Base-by-base conservation (phyloP, 2,113 vertebrate species). In the Archocentrus centrarchus region DNA sequence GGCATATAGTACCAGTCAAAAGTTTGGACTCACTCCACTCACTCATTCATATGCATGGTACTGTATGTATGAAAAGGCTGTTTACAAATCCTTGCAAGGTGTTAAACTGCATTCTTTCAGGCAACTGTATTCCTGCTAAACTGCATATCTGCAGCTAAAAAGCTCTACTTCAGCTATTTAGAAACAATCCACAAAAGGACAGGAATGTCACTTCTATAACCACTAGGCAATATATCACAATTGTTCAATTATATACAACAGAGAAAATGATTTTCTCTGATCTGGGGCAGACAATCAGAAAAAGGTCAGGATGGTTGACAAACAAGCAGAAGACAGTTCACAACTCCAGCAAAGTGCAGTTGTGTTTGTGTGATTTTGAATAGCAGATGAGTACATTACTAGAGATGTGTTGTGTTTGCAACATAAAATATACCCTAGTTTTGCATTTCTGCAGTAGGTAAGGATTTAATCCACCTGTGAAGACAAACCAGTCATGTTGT, bases 101-200 rank as follows among this genome's bases (percentile, higher is more conserved):
- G 15, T 17, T 14, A 50, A 50, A 50, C 13, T 50, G 47, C 14
- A 50, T 50, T 50, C 6, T 50, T 50, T 50, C 44, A 2, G 2
- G 14, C 47, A n/a, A 70, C 32, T 24, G 58, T 2, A 13, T 11
- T 30, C 30, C 27, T 73, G 37, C 41, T 18, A 15, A 5, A 50
- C 47, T 6, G 47, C 47, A 50, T 5, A 50, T 50, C 15, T 24
- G 13, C 7, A 53, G 30, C 80, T 59, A 20, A 77, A 80, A 4
- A 64, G 37, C 30, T 37, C 6, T n/a, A 53, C 7, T 68, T 41
- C 7, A 37, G 22, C 24, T 32, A 57, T 84, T 75, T 11, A 41
- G 30, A 85, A 22, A 57, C 3, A 57, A 62, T 14, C 30, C 35
- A 59, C 47, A 70, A 84, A 77, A 82, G 58, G 63, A 62, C 73